A percentile compares a stretch with the other conserved stretches of the same genome.
Evolutionary conservation across 2,888 invertebrate species (phyloP).

Genomic region (Microplitis manilae): DNA sequence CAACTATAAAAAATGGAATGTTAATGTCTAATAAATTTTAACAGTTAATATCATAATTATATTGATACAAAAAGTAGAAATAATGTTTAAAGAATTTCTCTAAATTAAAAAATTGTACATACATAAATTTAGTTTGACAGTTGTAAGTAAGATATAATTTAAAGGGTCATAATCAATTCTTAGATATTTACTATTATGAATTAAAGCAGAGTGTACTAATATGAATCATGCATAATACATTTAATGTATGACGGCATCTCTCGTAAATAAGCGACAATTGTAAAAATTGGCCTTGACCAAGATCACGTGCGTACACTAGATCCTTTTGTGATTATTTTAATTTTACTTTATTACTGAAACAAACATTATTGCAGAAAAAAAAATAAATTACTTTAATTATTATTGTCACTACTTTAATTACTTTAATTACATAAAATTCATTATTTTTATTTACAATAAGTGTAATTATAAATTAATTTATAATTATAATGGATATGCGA

Average conservation of each 20-base stretch:
- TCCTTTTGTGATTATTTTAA: background rate
- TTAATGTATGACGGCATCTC: conserved; percentile 44
- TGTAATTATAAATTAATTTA: background rate
- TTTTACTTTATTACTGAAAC: background rate
- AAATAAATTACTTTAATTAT: background rate
- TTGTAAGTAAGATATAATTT: background rate
- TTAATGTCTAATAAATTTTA: too few relatives aligned
- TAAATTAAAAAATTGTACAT: too few relatives aligned
- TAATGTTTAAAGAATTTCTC: too few relatives aligned
- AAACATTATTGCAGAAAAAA: background rate
- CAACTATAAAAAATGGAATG: too few relatives aligned
- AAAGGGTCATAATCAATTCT: background rate
- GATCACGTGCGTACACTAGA: background rate
- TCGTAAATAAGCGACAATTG: conserved; percentile 51
- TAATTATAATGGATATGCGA: background rate
- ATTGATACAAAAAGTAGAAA: too few relatives aligned
- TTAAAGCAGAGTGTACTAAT: background rate
- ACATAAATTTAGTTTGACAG: too few relatives aligned
- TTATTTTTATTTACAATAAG: background rate
- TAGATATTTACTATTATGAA: background rate
- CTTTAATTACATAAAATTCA: background rate
- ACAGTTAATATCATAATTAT: too few relatives aligned
- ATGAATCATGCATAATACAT: conserved; percentile 8
- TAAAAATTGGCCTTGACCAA: conserved; percentile 53
- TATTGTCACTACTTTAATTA: background rate